Evolutionary conservation across 1,140 invertebrate species (phyloP), one percentile per base, ranked within the genome.

Genomic region (Lasioglossum baleicum): DNA sequence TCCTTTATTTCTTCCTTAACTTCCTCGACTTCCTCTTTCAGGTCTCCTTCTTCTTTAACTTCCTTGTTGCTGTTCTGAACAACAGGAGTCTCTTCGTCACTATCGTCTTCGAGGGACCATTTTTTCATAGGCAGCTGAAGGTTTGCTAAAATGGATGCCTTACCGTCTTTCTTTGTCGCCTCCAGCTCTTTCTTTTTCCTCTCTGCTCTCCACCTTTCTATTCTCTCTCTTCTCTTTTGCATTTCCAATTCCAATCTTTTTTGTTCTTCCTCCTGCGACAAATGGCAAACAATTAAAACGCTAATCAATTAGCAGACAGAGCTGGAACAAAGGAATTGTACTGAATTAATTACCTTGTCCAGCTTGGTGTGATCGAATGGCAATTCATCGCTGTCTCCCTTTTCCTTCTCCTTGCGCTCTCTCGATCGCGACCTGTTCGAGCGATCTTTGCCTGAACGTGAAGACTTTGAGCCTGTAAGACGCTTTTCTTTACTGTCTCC

Each of bases 91-190:
- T 94, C 95, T 85, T 96, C 95, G 79, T 97, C 97, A 86, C 96
- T 97, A 90, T 98, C 97, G 91, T 98, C 96, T 92, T 98, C 97
- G 26, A 99, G 92, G 77, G 97, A 98, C 98, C 98, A 99, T 88
- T 98, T 97, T 93, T 98, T 98, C 44, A 95, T 92, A 4, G 96
- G 94, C 77, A 93, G 88, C 91, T 91, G 94, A 79, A 95, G 89
- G 93, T 93, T 94, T 90, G 95, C 94, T 83, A 95, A 93, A 82
- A 93, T 92, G 92, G 93, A 84, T 94, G 91, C 81, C 93, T 95
- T 89, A 92, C 95, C 94, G 83, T 97, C 96, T 88, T 96, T 96
- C 87, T 97, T 97, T 3, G 95, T 95, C 48, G 94, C 94, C 89
- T 97, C 96, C 15, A 96, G 85, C 89, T 98, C 97, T 89, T 97